Evolutionary conservation across 2,113 vertebrate genomes (phyloP).

Genomic region (Galemys pyrenaicus): DNA sequence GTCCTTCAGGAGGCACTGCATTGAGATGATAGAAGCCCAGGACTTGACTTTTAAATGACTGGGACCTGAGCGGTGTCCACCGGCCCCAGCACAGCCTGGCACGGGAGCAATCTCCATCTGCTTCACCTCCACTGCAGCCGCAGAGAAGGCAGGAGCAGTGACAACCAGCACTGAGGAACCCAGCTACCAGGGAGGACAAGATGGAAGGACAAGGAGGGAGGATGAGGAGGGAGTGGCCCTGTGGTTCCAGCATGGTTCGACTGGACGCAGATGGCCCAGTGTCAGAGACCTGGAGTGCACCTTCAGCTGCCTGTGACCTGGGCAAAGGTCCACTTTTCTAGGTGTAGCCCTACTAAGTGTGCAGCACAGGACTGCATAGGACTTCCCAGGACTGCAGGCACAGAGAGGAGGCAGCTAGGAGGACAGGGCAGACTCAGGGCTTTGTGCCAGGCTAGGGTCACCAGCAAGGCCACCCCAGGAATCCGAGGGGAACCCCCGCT

Average conservation of each 20-base stretch:
- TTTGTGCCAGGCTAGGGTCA: background rate
- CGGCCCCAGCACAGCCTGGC: background rate
- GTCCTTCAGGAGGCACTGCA: background rate
- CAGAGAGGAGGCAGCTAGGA: fast-evolving
- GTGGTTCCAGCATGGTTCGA: no score
- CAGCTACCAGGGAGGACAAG: no score
- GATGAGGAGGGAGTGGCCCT: no score
- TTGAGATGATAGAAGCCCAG: background rate
- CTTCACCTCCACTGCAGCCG: background rate
- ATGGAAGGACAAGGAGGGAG: no score
- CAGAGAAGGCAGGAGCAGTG: background rate
- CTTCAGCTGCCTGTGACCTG: background rate
- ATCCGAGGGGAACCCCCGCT: background rate
- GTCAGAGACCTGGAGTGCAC: no score
- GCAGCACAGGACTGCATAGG: no score
- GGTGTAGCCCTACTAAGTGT: no score
- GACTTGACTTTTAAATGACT: background rate
- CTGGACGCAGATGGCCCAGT: no score
- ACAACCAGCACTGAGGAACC: no score
- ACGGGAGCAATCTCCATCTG: background rate
- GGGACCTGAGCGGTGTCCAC: background rate
- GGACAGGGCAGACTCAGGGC: no score
- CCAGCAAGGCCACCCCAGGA: fast-evolving
- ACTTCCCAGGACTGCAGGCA: background rate
- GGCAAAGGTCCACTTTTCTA: background rate